A percentile compares a stretch with the other conserved stretches of the same genome.
These are phyloP conservation scores for Parnassius orleans DNA, from an alignment of 2,888 invertebrate species.

Conservation along the genomic window DNA sequence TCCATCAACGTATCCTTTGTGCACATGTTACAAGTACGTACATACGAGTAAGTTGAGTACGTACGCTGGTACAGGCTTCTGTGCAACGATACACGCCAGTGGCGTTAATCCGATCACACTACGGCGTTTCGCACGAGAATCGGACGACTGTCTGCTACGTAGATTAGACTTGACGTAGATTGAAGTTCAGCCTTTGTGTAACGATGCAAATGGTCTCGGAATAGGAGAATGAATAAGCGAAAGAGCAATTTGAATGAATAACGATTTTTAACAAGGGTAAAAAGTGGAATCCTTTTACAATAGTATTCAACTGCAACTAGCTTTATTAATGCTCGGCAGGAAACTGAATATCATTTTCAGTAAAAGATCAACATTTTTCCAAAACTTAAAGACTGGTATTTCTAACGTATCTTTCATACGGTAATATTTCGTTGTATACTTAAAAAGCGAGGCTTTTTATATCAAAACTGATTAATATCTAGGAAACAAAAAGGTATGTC, in stretches of 20 bases:
- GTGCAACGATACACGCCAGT: slow-evolving; percentile 20
- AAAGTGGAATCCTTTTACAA: background rate
- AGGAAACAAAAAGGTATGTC: too few relatives aligned
- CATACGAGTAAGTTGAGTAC: background rate
- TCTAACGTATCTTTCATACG: too few relatives aligned
- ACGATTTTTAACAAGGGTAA: background rate
- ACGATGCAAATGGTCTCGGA: slow-evolving; percentile 34
- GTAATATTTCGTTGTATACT: too few relatives aligned
- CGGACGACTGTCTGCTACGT: slow-evolving; percentile 42
- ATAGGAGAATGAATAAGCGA: slow-evolving; percentile 14
- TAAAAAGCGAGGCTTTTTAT: too few relatives aligned
- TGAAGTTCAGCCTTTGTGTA: slow-evolving; percentile 48
- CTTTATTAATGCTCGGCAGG: background rate
- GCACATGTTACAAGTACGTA: slow-evolving; percentile 8
- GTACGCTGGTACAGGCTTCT: slow-evolving; percentile 10
- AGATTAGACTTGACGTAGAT: slow-evolving; percentile 55
- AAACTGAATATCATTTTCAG: too few relatives aligned
- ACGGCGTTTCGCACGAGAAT: slow-evolving; percentile 46
- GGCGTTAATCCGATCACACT: slow-evolving; percentile 57
- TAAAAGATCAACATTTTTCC: too few relatives aligned
- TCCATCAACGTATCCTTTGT: slow-evolving; percentile 15
- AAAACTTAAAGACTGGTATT: too few relatives aligned
- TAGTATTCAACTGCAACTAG: background rate
- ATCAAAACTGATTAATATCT: too few relatives aligned
- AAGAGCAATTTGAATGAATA: slow-evolving; percentile 24